Conservation (phyloP, 2,888 invertebrate genomes). For the Chloroclysta siterata region DNA sequence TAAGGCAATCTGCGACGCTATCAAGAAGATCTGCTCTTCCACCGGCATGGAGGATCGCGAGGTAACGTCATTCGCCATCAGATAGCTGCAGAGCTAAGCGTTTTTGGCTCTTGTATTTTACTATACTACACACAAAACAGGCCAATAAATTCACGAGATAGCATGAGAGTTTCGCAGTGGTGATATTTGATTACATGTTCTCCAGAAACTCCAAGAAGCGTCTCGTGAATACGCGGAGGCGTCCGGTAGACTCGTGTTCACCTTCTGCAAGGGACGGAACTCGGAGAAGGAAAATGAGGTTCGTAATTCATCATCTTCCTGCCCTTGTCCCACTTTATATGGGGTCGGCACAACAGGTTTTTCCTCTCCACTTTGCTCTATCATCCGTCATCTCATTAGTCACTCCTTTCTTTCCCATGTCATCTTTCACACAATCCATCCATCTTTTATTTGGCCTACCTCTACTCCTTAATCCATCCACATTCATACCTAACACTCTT, state of each 20-base stretch:
- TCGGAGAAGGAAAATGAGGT: conserved; percentile 57
- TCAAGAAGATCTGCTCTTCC: conserved; percentile 94
- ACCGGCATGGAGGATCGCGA: conserved; percentile 95
- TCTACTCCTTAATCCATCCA: no score
- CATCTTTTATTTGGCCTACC: no score
- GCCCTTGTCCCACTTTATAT: no score
- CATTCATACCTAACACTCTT: no score
- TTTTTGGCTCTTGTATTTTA: no score
- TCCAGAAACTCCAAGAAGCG: conserved; percentile 65
- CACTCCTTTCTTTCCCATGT: no score
- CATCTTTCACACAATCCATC: no score
- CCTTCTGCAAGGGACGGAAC: conserved; percentile 51
- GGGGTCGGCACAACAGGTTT: no score
- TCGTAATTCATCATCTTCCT: background rate
- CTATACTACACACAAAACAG: no score
- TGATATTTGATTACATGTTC: background rate
- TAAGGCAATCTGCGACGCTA: conserved; percentile 92
- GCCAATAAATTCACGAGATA: background rate
- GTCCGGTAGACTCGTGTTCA: conserved; percentile 63
- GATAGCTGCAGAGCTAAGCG: background rate
- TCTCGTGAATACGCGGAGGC: conserved; percentile 57
- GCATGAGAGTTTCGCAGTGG: background rate
- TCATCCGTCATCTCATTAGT: no score
- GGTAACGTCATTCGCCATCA: conserved; percentile 60
- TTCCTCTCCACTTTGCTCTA: no score